A percentile compares a stretch with the other conserved stretches of the same genome.
Evolutionary conservation across 2,888 invertebrate species (phyloP).

Genomic region (Pseudeuparius sepicola): DNA sequence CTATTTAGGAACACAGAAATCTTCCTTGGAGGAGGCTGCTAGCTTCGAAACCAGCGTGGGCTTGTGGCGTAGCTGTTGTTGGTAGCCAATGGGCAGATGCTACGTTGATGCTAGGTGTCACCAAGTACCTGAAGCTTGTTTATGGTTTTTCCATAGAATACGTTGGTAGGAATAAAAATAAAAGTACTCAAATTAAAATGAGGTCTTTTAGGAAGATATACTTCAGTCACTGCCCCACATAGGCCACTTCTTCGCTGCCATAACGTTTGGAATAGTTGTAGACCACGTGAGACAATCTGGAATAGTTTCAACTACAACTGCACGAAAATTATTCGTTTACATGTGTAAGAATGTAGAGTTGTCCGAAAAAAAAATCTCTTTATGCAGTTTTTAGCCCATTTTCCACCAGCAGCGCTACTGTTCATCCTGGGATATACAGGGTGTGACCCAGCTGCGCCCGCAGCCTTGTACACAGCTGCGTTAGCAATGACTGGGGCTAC

Average conservation of each 20-base stretch:
- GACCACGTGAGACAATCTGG: constrained; percentile 46
- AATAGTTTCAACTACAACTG: constrained; percentile 46
- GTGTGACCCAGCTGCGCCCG: constrained; percentile 47
- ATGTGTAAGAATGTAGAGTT: constrained; percentile 38
- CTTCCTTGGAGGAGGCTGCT: constrained; percentile 46
- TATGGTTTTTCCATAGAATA: constrained; percentile 49
- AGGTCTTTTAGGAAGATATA: constrained; percentile 41
- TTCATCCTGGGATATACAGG: constrained; percentile 51
- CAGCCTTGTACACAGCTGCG: constrained; percentile 47
- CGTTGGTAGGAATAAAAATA: constrained; percentile 31
- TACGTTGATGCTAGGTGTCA: constrained; percentile 47
- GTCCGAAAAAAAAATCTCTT: no score
- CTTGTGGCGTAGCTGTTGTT: constrained; percentile 47
- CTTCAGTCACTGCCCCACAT: constrained; percentile 46
- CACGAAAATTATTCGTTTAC: constrained; percentile 47
- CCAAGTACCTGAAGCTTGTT: constrained; percentile 48
- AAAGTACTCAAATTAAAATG: not conserved
- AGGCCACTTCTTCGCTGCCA: constrained; percentile 47
- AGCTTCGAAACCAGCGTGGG: constrained; percentile 48
- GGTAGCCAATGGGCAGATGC: constrained; percentile 52
- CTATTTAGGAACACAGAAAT: constrained; percentile 37
- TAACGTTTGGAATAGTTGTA: constrained; percentile 47
- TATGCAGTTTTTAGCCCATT: constrained; percentile 42
- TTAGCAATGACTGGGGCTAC: constrained; percentile 48
- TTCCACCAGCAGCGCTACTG: constrained; percentile 47